Evolutionary conservation across 1,140 invertebrate species (phyloP).

Genomic region (Musca vetustissima): DNA sequence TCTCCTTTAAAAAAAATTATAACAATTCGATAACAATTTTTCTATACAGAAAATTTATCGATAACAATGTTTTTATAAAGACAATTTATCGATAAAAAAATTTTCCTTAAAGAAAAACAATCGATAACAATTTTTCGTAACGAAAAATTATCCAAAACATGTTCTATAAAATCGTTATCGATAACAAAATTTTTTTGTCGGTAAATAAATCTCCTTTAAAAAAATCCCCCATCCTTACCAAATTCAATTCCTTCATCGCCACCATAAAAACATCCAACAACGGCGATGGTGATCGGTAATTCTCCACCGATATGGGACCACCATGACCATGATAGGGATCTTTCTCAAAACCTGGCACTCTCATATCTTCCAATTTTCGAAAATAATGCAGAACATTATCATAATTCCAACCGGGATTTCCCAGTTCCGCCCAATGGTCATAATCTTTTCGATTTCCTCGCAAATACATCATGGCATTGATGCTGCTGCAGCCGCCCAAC

Average conservation of each 20-base stretch:
- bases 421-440: slow-evolving; percentile 75
- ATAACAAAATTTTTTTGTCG: no score
- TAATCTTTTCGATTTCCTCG: slow-evolving; percentile 84
- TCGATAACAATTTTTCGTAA: no score
- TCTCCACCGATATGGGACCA: slow-evolving; percentile 69
- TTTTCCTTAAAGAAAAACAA: no score
- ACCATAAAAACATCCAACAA: slow-evolving; percentile 67
- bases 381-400: slow-evolving; percentile 82
- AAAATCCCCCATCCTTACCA: background rate
- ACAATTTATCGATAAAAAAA: no score
- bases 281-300: slow-evolving; percentile 64
- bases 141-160: no score
- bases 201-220: background rate
- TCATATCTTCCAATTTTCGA: slow-evolving; percentile 71
- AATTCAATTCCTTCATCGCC: slow-evolving; percentile 61
- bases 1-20: no score
- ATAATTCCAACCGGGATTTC: slow-evolving; percentile 74
- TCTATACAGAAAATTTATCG: no score
- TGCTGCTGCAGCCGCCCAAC: slow-evolving; percentile 77
- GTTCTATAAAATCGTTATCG: slow-evolving; percentile 54
- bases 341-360: slow-evolving; percentile 60
- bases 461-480: slow-evolving; percentile 90
- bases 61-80: no score
- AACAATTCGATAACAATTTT: no score
- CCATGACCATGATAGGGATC: slow-evolving; percentile 66